Evolutionary conservation across 2,797 vertebrate genomes (phyloP).

Genomic region (Pangasius macronema): DNA sequence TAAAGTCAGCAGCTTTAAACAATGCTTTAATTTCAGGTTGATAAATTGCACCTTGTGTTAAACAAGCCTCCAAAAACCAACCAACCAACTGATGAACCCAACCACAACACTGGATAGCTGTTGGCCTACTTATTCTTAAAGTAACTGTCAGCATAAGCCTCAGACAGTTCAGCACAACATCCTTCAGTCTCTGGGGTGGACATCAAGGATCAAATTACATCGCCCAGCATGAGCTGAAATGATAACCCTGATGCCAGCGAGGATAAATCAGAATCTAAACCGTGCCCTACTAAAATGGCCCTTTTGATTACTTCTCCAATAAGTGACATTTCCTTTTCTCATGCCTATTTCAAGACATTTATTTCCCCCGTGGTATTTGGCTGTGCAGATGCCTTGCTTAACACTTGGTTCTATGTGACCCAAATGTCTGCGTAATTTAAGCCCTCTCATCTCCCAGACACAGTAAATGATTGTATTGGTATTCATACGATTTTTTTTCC

Average conservation of each 20-base stretch:
- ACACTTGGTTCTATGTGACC: slow-evolving; percentile 63
- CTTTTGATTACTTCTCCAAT: slow-evolving; percentile 82
- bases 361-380: slow-evolving; percentile 80
- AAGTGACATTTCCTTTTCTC: slow-evolving; percentile 80
- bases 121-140: slow-evolving; percentile 31
- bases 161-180: slow-evolving; percentile 68
- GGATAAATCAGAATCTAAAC: slow-evolving; percentile 83
- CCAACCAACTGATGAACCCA: slow-evolving; percentile 26
- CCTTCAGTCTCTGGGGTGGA: slow-evolving; percentile 71
- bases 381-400: slow-evolving; percentile 68
- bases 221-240: slow-evolving; percentile 74
- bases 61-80: slow-evolving; percentile 14
- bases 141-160: slow-evolving; percentile 57
- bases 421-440: slow-evolving; percentile 67
- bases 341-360: slow-evolving; percentile 78
- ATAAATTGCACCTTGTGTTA: slow-evolving; percentile 15
- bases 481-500: not conserved
- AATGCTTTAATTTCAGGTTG: not conserved
- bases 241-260: slow-evolving; percentile 77
- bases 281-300: slow-evolving; percentile 74
- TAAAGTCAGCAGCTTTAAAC: not conserved
- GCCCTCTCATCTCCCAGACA: slow-evolving; percentile 57
- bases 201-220: slow-evolving; percentile 80
- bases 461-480: slow-evolving; percentile 62
- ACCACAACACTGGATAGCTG: slow-evolving; percentile 6